Evolutionary conservation across 37 sponge, comb jelly and placozoan species (phyloP).

Genomic region (Ianthella basta): DNA sequence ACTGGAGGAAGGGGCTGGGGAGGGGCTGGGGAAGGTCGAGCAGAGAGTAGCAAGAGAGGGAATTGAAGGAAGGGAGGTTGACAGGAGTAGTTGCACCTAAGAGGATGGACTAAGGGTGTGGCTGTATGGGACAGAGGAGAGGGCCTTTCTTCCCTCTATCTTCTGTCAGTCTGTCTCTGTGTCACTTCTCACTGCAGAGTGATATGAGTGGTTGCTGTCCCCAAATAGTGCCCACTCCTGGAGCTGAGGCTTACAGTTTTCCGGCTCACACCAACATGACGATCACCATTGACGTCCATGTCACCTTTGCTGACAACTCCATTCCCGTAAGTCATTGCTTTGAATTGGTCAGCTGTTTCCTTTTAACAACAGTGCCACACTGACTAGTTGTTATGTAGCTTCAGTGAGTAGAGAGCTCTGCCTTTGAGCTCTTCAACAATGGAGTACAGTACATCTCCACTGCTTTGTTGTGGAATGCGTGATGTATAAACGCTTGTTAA

Average conservation of each 20-base stretch:
- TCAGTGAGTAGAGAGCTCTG: background rate
- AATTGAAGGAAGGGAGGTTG: too few relatives aligned
- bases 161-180: too few relatives aligned
- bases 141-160: too few relatives aligned
- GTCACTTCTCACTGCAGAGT: too few relatives aligned
- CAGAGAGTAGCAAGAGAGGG: too few relatives aligned
- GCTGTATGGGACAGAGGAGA: background rate
- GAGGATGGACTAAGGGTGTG: background rate
- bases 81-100: too few relatives aligned
- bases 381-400: background rate
- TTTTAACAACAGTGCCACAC: background rate
- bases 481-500: too few relatives aligned
- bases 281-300: constrained; percentile 18
- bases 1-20: background rate
- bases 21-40: background rate
- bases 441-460: too few relatives aligned
- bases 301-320: background rate
- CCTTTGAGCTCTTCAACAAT: too few relatives aligned
- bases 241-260: background rate
- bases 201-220: too few relatives aligned
- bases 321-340: background rate
- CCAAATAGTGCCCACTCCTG: too few relatives aligned
- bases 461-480: too few relatives aligned
- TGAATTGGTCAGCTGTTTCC: constrained; percentile 28
- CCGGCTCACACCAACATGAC: background rate